Evolutionary conservation across 2,888 invertebrate species (phyloP).

Genomic region (Ophraella communa): DNA sequence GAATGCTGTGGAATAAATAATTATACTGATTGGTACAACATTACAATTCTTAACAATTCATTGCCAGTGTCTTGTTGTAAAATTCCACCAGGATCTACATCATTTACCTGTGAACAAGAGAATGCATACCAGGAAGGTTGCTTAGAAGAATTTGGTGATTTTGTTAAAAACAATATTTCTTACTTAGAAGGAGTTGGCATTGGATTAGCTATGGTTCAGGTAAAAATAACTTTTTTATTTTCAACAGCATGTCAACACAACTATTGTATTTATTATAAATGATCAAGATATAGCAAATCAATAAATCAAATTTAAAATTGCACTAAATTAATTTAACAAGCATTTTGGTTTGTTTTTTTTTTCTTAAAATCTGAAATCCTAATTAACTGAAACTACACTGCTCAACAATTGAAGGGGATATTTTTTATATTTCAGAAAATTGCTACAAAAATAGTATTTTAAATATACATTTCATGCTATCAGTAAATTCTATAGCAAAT

Average conservation of each 20-base stretch:
- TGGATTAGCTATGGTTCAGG: constrained; percentile 85
- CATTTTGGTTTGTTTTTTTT: too few species aligned
- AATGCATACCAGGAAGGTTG: constrained; percentile 67
- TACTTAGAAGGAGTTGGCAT: constrained; percentile 81
- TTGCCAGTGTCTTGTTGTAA: constrained; percentile 72
- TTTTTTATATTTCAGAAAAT: too few species aligned
- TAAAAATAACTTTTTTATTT: constrained; percentile 53
- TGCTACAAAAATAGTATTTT: too few species aligned
- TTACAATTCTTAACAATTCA: constrained; percentile 53
- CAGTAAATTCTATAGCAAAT: too few species aligned
- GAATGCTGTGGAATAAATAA: constrained; percentile 75
- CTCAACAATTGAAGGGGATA: too few species aligned
- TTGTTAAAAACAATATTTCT: constrained; percentile 73
- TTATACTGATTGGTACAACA: constrained; percentile 69
- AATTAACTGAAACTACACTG: too few species aligned
- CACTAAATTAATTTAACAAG: too few species aligned
- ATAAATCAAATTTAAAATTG: too few species aligned
- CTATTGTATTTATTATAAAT: too few species aligned
- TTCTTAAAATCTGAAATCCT: too few species aligned
- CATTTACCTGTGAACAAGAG: constrained; percentile 50
- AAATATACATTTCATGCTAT: too few species aligned
- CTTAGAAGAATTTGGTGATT: constrained; percentile 66
- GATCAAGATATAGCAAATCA: too few species aligned
- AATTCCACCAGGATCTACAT: constrained; percentile 60
- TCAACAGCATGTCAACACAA: not conserved